Conservation (phyloP, 2,113 vertebrate species). For the Colossoma macropomum region DNA sequence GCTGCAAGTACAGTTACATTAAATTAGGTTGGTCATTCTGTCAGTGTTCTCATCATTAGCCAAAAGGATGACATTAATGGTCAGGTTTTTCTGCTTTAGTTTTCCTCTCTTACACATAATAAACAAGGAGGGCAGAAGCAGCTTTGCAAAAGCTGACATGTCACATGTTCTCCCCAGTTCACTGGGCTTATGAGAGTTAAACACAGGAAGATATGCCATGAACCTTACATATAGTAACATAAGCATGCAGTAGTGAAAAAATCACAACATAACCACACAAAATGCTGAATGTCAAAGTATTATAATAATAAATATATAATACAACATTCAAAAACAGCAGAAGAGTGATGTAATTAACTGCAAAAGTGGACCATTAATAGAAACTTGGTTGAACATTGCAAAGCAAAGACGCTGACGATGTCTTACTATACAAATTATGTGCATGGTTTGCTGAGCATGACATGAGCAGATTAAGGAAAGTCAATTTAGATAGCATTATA, state of each 20-base stretch:
- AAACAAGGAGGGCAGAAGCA: constrained; percentile 1
- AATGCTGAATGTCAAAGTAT: neutral
- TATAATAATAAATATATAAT: neutral
- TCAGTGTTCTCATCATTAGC: neutral
- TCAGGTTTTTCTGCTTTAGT: neutral
- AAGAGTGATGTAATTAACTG: neutral
- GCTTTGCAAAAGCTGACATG: constrained; percentile 19
- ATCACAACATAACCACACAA: constrained; percentile 12
- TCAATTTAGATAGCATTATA: neutral
- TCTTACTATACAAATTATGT: neutral
- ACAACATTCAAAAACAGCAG: neutral
- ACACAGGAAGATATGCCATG: constrained; percentile 17
- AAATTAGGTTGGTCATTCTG: neutral
- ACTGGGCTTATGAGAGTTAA: constrained; percentile 45
- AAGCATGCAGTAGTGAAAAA: neutral
- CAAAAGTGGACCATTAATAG: neutral
- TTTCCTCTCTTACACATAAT: neutral
- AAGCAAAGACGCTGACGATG: constrained; percentile 3
- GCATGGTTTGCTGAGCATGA: neutral
- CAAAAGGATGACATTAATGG: neutral
- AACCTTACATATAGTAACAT: neutral
- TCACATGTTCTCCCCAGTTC: constrained; percentile 75
- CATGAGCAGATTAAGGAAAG: neutral
- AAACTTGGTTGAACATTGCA: constrained; percentile 13
- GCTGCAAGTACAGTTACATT: neutral